Evolutionary conservation across 2,113 vertebrate genomes (phyloP), one percentile per base, ranked within the genome.

Genomic region (Cinclus mexicanus): DNA sequence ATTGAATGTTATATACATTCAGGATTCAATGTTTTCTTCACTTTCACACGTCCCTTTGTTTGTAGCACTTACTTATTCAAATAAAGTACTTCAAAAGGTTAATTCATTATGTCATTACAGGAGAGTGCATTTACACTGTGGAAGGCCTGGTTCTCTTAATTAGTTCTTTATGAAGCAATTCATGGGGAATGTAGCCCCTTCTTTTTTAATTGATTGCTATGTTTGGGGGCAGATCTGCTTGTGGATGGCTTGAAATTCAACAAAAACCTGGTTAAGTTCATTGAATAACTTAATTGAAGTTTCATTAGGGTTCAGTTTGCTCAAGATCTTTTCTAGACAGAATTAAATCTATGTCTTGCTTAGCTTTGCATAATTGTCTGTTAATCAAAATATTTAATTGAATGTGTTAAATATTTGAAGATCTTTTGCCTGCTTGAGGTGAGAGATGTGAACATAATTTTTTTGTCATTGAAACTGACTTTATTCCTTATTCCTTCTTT

Each of bases 401-500:
- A 74, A 35, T 37, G 7, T 37, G 13, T 87, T 84, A 47, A 63
- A 12, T 86, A 46, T 69, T 83, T 89, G 25, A 80, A 80, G 74
- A 50, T 56, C 53, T 70, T 72, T 50, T 67, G 21, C 35, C 25
- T 92, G 10, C 37, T 50, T 72, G 37, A 90, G n/a, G 37, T 91
- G 53, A 82, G 56, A 75, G 59, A 71, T 46, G 28, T 44, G 53
- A 57, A 69, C 6, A 1, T 61, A 52, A 47, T 59, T 87, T 82
- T 86, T 86, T 12, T 57, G 33, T 72, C 16, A 42, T 28, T 83
- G 39, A 76, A 92, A 52, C 44, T 39, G n/a, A 89, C 67, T 72
- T 90, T 85, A 28, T 91, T n/a, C 91, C 60, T 87, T 41, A 5
- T 67, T 75, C 14, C 60, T 96, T 94, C 87, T 97, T 95, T 98